Conservation (phyloP, 2,888 invertebrate genomes). For the Dromius quadrimaculatus region DNA sequence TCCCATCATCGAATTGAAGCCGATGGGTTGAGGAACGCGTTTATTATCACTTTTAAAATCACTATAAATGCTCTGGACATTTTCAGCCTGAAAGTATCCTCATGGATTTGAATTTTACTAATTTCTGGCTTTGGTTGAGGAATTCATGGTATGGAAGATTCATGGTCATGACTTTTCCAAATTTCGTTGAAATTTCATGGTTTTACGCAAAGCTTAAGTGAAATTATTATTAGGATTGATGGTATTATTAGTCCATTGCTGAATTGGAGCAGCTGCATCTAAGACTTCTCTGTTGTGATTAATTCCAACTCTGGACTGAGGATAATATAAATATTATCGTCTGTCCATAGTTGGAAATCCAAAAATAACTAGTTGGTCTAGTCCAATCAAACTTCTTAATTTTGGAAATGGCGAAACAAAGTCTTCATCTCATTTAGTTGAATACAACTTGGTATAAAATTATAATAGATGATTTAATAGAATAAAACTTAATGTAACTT, state of each 20-base stretch:
- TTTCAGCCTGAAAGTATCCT: conserved; percentile 60
- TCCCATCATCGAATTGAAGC: not conserved
- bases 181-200: conserved; percentile 32
- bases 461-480: no score
- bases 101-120: conserved; percentile 69
- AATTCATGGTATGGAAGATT: not conserved
- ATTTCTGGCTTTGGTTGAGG: conserved; percentile 65
- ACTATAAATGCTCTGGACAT: not conserved
- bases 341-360: conserved; percentile 1
- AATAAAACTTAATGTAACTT: no score
- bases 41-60: conserved; percentile 15
- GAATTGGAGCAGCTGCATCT: conserved; percentile 7
- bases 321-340: no score
- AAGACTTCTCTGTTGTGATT: not conserved
- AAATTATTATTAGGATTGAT: conserved; percentile 28
- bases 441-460: no score
- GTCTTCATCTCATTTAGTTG: no score
- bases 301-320: no score
- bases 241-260: conserved; percentile 41
- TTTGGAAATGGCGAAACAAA: no score
- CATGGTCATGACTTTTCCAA: conserved; percentile 25
- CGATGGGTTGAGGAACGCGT: not conserved
- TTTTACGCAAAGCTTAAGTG: conserved; percentile 13
- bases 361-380: no score
- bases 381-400: no score